Evolutionary conservation across 2,888 invertebrate genomes (phyloP).

Genomic region (Cacoxenus indagator): DNA sequence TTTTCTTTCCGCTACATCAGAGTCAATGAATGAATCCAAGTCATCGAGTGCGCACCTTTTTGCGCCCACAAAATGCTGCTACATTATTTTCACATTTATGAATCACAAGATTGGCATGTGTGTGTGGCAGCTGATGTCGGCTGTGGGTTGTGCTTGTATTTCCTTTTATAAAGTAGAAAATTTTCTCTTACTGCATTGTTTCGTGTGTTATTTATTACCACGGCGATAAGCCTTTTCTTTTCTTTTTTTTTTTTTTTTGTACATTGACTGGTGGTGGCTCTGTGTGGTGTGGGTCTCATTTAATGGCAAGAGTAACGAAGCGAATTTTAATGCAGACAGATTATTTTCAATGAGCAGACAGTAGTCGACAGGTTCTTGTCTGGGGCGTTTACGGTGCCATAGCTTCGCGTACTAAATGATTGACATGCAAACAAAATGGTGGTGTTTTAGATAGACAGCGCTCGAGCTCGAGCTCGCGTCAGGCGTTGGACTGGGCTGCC

Average conservation of each 20-base stretch:
- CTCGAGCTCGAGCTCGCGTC: background rate
- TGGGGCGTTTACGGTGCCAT: background rate
- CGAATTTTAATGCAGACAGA: slow-evolving; percentile 12
- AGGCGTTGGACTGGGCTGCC: background rate
- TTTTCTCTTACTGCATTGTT: background rate
- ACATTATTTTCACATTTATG: slow-evolving; percentile 6
- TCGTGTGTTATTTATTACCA: slow-evolving; percentile 18
- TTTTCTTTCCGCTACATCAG: background rate
- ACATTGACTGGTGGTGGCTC: background rate
- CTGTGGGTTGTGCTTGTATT: background rate
- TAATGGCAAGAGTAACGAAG: background rate
- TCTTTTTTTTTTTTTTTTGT: background rate
- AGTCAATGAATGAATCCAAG: background rate
- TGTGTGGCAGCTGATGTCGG: background rate
- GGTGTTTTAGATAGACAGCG: background rate
- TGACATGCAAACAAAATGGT: slow-evolving; percentile 12
- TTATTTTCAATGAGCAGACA: slow-evolving; percentile 15
- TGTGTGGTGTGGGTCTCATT: background rate
- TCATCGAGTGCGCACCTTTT: background rate
- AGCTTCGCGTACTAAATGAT: background rate
- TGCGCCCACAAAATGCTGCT: background rate
- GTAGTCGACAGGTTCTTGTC: background rate
- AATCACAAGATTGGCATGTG: background rate
- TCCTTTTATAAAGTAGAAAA: background rate
- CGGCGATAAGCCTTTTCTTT: slow-evolving; percentile 19